Conservation (phyloP, 2,888 invertebrate genomes). For the Ormia ochracea region DNA sequence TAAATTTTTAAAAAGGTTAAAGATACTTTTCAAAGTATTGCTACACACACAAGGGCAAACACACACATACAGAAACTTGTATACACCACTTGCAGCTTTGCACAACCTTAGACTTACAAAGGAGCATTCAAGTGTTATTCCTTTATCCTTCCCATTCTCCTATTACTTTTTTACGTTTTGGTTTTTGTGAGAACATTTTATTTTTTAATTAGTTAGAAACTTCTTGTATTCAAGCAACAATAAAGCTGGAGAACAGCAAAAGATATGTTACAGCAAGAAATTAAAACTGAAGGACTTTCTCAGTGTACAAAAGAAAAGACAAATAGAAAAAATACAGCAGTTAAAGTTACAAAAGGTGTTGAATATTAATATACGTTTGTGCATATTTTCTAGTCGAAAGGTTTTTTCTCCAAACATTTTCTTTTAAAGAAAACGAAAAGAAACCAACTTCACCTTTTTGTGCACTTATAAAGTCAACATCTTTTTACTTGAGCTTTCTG, state of each 20-base stretch:
- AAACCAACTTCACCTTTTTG: constrained; percentile 7
- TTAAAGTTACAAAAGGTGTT: constrained; percentile 59
- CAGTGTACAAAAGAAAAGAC: background rate
- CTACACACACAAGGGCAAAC: background rate
- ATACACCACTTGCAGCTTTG: background rate
- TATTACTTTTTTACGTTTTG: background rate
- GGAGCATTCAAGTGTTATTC: constrained; percentile 27
- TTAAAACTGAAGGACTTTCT: constrained; percentile 26
- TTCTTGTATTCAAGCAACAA: constrained; percentile 43
- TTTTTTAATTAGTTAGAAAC: constrained; percentile 62
- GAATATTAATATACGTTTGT: constrained; percentile 44
- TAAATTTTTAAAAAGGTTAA: too few relatives aligned
- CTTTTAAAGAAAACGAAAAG: background rate
- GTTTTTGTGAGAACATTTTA: constrained; percentile 31
- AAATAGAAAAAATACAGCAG: constrained; percentile 2
- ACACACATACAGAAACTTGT: background rate
- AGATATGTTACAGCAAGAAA: background rate
- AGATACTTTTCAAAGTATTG: too few relatives aligned
- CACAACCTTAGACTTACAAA: constrained; percentile 39
- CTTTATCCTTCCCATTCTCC: background rate
- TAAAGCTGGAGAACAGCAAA: constrained; percentile 14
- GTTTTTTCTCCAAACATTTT: background rate
- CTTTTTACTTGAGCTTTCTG: constrained; percentile 8
- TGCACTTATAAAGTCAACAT: constrained; percentile 45
- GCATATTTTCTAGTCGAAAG: constrained; percentile 10